Conservation (phyloP, 2,888 invertebrate species). For the Hoplodrina blanda region DNA sequence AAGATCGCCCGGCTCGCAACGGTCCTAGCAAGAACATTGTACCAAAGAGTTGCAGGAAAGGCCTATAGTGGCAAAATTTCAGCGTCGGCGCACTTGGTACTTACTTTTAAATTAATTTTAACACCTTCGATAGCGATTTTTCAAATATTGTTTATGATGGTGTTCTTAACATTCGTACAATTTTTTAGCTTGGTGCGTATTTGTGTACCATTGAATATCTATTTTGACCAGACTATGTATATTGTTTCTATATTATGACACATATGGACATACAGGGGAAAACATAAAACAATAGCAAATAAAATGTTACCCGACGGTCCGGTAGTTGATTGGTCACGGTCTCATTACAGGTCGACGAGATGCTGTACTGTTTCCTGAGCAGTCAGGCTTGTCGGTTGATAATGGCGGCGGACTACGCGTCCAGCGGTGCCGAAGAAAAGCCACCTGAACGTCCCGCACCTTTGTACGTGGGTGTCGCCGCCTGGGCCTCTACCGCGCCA, state of each 20-base stretch:
- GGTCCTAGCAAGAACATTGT: constrained; percentile 92
- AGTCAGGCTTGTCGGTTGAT: constrained; percentile 93
- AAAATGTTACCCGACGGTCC: too few relatives aligned
- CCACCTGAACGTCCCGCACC: constrained; percentile 64
- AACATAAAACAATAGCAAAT: too few relatives aligned
- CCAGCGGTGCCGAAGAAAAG: constrained; percentile 69
- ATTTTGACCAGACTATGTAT: too few relatives aligned
- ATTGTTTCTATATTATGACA: too few relatives aligned
- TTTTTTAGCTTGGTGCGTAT: too few relatives aligned
- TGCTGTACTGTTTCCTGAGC: constrained; percentile 94
- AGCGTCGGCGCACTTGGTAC: constrained; percentile 85
- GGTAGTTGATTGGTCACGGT: constrained; percentile 1
- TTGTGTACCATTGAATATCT: too few relatives aligned
- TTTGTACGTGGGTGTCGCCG: constrained; percentile 86
- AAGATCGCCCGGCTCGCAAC: constrained; percentile 92
- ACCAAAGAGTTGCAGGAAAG: constrained; percentile 90
- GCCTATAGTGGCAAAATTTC: constrained; percentile 78
- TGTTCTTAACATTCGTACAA: too few relatives aligned
- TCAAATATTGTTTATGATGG: too few relatives aligned
- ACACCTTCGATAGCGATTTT: too few relatives aligned
- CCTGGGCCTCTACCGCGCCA: constrained; percentile 86
- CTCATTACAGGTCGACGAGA: constrained; percentile 91
- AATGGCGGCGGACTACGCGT: constrained; percentile 87
- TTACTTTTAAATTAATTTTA: too few relatives aligned
- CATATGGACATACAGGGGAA: too few relatives aligned